Percentiles rank a stretch among this genome's conserved stretches.
phyloP scores from a whole-genome alignment of 2,797 vertebrate species.

The Cossypha polioptera region DNA sequence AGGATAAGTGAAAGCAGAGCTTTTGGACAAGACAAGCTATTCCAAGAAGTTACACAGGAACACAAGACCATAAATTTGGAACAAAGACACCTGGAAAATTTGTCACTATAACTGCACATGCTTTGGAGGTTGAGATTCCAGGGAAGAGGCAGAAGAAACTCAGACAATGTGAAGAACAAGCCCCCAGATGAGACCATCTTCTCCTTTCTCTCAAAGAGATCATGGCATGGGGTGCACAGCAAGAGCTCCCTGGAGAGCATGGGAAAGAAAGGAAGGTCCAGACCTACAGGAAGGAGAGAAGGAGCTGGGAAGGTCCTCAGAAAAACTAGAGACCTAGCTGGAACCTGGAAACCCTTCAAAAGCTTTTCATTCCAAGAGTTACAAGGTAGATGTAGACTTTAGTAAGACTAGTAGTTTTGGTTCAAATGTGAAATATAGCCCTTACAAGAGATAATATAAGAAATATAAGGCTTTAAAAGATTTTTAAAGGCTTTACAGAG shows the following conservation, averaged over 20 bases:
- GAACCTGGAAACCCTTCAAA: neutral
- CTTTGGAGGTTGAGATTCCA: neutral
- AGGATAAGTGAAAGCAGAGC: neutral
- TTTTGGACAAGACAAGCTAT: neutral
- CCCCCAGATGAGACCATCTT: neutral
- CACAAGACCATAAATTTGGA: neutral
- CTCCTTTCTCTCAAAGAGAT: neutral
- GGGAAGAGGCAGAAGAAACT: neutral
- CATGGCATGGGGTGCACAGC: fast-evolving
- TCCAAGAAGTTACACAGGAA: neutral
- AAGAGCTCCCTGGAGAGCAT: neutral
- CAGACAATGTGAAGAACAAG: neutral
- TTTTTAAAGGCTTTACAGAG: neutral
- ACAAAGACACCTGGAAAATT: neutral
- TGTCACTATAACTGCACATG: neutral
- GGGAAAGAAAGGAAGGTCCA: neutral
- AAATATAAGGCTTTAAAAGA: neutral
- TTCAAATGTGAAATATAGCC: neutral
- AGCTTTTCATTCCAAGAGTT: neutral
- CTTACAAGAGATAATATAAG: neutral
- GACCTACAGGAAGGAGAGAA: fast-evolving
- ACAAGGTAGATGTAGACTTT: neutral
- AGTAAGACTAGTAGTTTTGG: neutral
- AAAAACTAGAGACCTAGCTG: neutral
- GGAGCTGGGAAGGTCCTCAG: neutral